These are phyloP conservation scores for Eudemis profundana DNA, from an alignment of 2,888 invertebrate genomes.

Conservation along the genomic window DNA sequence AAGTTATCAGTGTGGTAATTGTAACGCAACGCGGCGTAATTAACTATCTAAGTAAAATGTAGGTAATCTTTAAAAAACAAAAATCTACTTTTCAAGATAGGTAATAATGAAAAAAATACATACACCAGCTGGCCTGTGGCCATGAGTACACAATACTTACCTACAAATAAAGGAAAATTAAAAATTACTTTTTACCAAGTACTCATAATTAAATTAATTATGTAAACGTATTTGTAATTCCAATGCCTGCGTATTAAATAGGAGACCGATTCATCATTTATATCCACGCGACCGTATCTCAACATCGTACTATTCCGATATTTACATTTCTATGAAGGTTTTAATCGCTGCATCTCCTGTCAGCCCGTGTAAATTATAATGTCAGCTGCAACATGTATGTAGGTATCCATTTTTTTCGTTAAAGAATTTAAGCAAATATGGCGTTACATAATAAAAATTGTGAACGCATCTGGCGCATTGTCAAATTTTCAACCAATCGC, in stretches of 20 bases:
- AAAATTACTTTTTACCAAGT: too few relatives aligned
- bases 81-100: too few relatives aligned
- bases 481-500: conserved; percentile 80
- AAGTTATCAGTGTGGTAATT: too few relatives aligned
- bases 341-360: conserved; percentile 71
- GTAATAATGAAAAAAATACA: too few relatives aligned
- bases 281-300: conserved; percentile 48
- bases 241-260: conserved; percentile 48
- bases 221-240: conserved; percentile 52
- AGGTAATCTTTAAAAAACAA: too few relatives aligned
- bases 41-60: too few relatives aligned
- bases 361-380: conserved; percentile 72
- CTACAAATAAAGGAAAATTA: too few relatives aligned
- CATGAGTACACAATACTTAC: not conserved
- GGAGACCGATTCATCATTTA: conserved; percentile 22
- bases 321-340: conserved; percentile 61
- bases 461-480: conserved; percentile 82
- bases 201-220: conserved; percentile 36
- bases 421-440: conserved; percentile 77
- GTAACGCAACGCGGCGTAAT: too few relatives aligned
- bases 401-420: conserved; percentile 66
- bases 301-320: conserved; percentile 55
- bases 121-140: not conserved
- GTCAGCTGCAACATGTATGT: conserved; percentile 67
- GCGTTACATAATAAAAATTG: conserved; percentile 66